These are phyloP conservation scores for Rhombomys opimus DNA, from an alignment of 2,113 vertebrate species.

Conservation along the genomic window DNA sequence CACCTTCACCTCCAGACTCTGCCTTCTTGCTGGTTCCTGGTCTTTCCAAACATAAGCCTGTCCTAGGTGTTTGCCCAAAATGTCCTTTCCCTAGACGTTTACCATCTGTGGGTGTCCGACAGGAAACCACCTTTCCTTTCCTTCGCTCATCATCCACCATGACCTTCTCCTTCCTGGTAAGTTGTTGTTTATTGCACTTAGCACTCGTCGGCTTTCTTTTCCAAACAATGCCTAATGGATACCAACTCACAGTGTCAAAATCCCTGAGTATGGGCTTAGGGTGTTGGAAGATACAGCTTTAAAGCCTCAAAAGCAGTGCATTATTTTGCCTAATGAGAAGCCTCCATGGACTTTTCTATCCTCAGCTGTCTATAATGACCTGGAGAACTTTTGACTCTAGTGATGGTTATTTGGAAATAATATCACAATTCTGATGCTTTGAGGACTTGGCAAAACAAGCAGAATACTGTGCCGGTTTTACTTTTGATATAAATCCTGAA, in stretches of 20 bases:
- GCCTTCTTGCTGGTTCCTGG: neutral
- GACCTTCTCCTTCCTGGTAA: neutral
- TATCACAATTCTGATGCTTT: neutral
- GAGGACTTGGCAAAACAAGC: neutral
- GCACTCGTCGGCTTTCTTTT: neutral
- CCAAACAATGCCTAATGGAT: neutral
- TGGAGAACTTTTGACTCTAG: neutral
- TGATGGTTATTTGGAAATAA: neutral
- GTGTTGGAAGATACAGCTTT: neutral
- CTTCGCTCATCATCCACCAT: neutral
- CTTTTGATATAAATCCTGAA: neutral
- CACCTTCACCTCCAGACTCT: neutral
- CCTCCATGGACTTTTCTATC: neutral
- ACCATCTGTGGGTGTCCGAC: neutral
- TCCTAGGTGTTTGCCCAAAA: neutral
- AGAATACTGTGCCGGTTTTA: neutral
- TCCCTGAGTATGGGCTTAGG: neutral
- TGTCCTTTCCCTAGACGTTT: neutral
- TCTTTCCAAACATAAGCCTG: neutral
- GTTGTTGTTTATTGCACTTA: constrained; percentile 37
- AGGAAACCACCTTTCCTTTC: neutral
- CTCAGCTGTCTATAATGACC: neutral
- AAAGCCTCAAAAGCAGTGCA: neutral
- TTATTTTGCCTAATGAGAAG: constrained; percentile 15
- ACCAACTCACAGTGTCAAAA: constrained; percentile 4